These are phyloP conservation scores for Portunus trituberculatus DNA, from an alignment of 1,140 invertebrate genomes.

Conservation along the genomic window DNA sequence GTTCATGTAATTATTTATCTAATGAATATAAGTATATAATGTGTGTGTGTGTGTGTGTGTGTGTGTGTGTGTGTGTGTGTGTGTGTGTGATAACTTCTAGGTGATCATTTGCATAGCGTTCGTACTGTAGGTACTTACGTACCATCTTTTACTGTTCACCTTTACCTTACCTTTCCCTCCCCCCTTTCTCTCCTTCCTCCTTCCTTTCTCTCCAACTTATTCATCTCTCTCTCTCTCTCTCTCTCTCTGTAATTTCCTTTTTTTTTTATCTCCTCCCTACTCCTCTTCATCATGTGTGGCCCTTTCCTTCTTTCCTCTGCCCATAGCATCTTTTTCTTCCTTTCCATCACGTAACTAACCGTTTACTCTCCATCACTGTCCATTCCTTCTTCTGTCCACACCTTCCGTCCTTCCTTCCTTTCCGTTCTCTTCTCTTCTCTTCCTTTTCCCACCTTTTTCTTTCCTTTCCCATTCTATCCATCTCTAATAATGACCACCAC, in stretches of 20 bases:
- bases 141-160: background rate
- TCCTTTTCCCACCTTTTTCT: conserved; percentile 33
- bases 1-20: background rate
- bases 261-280: background rate
- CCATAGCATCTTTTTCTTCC: background rate
- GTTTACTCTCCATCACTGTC: background rate
- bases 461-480: too few relatives aligned
- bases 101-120: background rate
- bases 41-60: conserved; percentile 2
- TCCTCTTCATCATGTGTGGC: background rate
- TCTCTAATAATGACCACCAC: background rate
- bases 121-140: background rate
- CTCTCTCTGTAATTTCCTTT: background rate
- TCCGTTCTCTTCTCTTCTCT: background rate
- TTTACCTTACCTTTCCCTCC: background rate
- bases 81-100: background rate
- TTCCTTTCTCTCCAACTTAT: background rate
- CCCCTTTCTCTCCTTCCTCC: background rate
- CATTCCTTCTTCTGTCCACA: background rate
- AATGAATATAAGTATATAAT: background rate
- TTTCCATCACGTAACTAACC: background rate
- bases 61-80: conserved; percentile 20
- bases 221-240: background rate
- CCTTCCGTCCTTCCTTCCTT: background rate
- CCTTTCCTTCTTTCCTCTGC: background rate